phyloP scores from a whole-genome alignment of 2,797 vertebrate genomes.

The Acrocephalus scirpaceus region DNA sequence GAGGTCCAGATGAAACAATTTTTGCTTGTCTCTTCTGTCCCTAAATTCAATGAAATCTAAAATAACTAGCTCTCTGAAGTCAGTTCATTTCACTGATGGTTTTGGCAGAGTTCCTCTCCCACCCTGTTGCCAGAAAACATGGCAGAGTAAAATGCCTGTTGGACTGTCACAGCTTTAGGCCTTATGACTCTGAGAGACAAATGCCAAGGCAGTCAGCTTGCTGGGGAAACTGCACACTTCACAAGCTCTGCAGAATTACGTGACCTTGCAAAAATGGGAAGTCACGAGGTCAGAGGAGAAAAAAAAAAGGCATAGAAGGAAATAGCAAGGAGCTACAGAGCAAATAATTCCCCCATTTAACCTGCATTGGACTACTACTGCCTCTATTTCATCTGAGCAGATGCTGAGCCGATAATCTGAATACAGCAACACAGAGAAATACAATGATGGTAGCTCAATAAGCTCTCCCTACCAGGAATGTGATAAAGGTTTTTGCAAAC shows the following conservation, averaged over 20 bases:
- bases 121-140: slow-evolving; percentile 44
- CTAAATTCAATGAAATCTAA: slow-evolving; percentile 33
- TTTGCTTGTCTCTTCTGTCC: slow-evolving; percentile 17
- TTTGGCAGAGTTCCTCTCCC: slow-evolving; percentile 40
- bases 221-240: not conserved
- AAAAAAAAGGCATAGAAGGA: not conserved
- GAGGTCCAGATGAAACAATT: slow-evolving; percentile 26
- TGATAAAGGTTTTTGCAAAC: not conserved
- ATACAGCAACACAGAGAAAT: not conserved
- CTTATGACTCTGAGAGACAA: slow-evolving; percentile 47
- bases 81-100: slow-evolving; percentile 26
- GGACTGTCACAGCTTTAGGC: slow-evolving; percentile 58
- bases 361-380: not conserved
- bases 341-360: not conserved
- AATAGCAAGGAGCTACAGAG: not conserved
- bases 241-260: not conserved
- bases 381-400: not conserved
- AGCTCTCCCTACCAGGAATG: not conserved
- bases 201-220: slow-evolving; percentile 36
- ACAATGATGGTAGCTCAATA: not conserved
- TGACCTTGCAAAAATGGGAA: slow-evolving; percentile 20
- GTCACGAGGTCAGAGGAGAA: not conserved
- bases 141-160: slow-evolving; percentile 30
- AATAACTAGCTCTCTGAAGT: slow-evolving; percentile 40
- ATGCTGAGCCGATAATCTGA: not conserved